A percentile compares a stretch with the other conserved stretches of the same genome.
Evolutionary conservation across 2,113 vertebrate genomes (phyloP).

Genomic region (Lucifuga dentata): DNA sequence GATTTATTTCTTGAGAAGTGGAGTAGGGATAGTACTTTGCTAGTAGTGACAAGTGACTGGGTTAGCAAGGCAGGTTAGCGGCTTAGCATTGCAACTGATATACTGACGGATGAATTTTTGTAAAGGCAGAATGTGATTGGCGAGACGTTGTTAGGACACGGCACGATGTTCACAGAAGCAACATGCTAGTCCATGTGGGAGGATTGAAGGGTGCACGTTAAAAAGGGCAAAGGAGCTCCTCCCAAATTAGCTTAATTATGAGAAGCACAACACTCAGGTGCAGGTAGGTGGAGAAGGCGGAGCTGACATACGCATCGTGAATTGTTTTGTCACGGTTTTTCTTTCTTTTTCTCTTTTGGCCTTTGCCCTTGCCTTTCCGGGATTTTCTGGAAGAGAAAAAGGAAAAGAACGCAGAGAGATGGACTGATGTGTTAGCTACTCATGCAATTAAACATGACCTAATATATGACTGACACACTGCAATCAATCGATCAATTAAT

Average conservation of each 20-base stretch:
- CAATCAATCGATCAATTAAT: conserved; percentile 10
- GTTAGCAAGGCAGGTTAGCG: conserved; percentile 41
- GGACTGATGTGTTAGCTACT: conserved; percentile 50
- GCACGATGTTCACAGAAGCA: conserved; percentile 36
- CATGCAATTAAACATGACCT: neutral
- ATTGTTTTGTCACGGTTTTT: conserved; percentile 93
- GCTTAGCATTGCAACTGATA: neutral
- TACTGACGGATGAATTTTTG: neutral
- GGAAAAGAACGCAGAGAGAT: conserved; percentile 78
- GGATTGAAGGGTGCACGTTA: conserved; percentile 67
- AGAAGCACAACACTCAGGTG: conserved; percentile 83
- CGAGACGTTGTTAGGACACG: conserved; percentile 54
- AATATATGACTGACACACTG: too few species aligned
- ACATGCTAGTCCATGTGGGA: conserved; percentile 57
- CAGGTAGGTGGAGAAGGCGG: conserved; percentile 82
- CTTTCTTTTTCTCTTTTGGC: conserved; percentile 98
- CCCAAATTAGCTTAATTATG: conserved; percentile 83
- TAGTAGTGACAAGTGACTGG: conserved; percentile 1
- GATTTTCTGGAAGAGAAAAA: conserved; percentile 94
- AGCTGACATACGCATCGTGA: conserved; percentile 94
- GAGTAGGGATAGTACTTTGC: conserved; percentile 7
- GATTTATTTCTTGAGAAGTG: conserved; percentile 27
- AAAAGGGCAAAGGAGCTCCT: conserved; percentile 80
- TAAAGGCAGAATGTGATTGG: too few species aligned
- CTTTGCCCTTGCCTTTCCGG: conserved; percentile 94